Conservation (phyloP, 2,113 vertebrate species). For the Eurypyga helias region DNA sequence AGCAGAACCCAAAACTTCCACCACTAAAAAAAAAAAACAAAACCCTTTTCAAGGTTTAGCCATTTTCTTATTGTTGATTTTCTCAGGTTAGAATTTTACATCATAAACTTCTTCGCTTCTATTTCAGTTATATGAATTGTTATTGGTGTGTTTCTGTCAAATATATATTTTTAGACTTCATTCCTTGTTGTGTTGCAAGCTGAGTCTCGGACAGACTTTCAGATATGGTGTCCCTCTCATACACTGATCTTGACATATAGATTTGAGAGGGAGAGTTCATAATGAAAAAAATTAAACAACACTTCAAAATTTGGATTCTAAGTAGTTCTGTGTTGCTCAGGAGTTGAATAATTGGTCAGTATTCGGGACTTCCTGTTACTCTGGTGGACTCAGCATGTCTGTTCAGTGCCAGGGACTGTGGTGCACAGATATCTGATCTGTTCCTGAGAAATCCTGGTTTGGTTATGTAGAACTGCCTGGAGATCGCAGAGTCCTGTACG, state of each 20-base stretch:
- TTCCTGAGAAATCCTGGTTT: not conserved
- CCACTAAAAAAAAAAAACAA: not conserved
- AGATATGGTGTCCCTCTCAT: not conserved
- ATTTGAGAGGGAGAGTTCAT: not conserved
- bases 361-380: not conserved
- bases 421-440: not conserved
- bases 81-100: not conserved
- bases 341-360: constrained; percentile 1
- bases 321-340: not conserved
- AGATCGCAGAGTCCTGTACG: not conserved
- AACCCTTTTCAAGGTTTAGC: not conserved
- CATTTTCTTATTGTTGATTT: not conserved
- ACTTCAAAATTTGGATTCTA: not conserved
- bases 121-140: not conserved
- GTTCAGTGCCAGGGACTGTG: not conserved
- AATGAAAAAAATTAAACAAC: not conserved
- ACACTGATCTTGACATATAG: not conserved
- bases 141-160: not conserved
- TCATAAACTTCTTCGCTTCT: not conserved
- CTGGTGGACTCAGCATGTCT: not conserved
- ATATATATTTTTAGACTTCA: not conserved
- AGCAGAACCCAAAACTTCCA: not conserved
- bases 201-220: not conserved
- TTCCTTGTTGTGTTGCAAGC: not conserved
- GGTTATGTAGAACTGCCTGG: not conserved